Evolutionary conservation across 2,888 invertebrate genomes (phyloP), one percentile per base, ranked within the genome.

Genomic region (Heliconius aoede): DNA sequence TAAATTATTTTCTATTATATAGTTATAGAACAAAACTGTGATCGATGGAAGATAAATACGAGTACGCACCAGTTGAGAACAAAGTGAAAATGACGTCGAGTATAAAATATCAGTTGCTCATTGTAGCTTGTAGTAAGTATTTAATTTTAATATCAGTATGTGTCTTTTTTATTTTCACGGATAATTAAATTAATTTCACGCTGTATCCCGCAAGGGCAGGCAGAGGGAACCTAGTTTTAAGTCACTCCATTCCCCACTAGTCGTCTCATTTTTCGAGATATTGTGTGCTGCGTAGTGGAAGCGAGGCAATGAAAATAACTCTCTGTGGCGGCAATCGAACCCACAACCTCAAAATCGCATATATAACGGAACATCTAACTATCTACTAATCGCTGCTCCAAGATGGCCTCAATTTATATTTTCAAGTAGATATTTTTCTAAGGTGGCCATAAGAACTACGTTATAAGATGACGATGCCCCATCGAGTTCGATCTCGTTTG

Each of bases 61-160:
- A 80, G 36, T 87, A 86, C 76, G 80, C 76, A 51, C 76, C 64
- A 40, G 67, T 81, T 30, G 77, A 73, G n/a, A 69, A 68, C 28
- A 78, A 75, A 73, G 55, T 28, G 21, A 83, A 79, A 76, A 86
- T 85, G 85, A 83, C 83, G 40, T 78, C 73, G 0, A 83, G 83
- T 8, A 83, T 86, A 21, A 82, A 78, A 32, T 83, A 80, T 69
- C 87, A 87, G 69, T 61, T 86, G n/a, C 40, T 85, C 3, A 85
- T 87, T 46, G 82, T 86, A 18, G 83, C 81, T 15, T 86, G 87
- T 74, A 82, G 87, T 87, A 81, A 87, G 86, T 85, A 55, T 72
- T 60, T 60, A 7, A 9, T 26, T n/a, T 15, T 28, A 21, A 46
- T 46, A 46, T 46, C 21, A 3, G 18, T 21, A 18, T 46, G 40